phyloP scores from a whole-genome alignment of 2,797 vertebrate species.

The Betta splendens region DNA sequence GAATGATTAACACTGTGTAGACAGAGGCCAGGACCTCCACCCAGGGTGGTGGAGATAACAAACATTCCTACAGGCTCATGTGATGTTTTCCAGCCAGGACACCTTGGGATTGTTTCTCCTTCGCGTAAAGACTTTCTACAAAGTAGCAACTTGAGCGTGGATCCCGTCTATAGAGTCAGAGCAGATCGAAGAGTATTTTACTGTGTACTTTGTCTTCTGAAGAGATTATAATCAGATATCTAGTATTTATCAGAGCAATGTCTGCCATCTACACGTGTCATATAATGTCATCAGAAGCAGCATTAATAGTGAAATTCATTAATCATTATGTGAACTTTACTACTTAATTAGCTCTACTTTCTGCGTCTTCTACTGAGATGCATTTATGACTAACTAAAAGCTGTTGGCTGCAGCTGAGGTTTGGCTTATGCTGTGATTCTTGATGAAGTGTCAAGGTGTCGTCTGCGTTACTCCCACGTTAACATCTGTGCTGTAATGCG shows the following conservation, averaged over 20 bases:
- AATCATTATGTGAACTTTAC: too few relatives aligned
- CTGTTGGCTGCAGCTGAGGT: background rate
- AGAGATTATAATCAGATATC: background rate
- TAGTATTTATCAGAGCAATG: background rate
- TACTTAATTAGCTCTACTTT: background rate
- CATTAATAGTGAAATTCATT: too few relatives aligned
- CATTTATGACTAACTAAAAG: slow-evolving; percentile 1
- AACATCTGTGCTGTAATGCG: slow-evolving; percentile 32
- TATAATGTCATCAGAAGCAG: background rate
- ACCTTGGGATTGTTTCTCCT: slow-evolving; percentile 45
- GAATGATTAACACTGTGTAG: slow-evolving; percentile 72
- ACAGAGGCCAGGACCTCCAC: slow-evolving; percentile 59
- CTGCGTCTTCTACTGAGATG: slow-evolving; percentile 1
- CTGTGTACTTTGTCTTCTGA: background rate
- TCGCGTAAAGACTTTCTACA: slow-evolving; percentile 8
- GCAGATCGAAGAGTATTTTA: background rate
- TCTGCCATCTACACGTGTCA: background rate
- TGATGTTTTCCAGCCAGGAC: slow-evolving; percentile 52
- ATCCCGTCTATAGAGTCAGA: background rate
- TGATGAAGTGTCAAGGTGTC: slow-evolving; percentile 22
- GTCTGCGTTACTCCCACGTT: background rate
- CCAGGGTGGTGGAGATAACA: slow-evolving; percentile 58
- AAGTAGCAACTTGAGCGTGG: slow-evolving; percentile 16
- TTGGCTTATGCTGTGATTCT: slow-evolving; percentile 7
- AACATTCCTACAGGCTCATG: slow-evolving; percentile 65